These are phyloP conservation scores for Electrona antarctica DNA, from an alignment of 2,113 vertebrate species.

Conservation along the genomic window DNA sequence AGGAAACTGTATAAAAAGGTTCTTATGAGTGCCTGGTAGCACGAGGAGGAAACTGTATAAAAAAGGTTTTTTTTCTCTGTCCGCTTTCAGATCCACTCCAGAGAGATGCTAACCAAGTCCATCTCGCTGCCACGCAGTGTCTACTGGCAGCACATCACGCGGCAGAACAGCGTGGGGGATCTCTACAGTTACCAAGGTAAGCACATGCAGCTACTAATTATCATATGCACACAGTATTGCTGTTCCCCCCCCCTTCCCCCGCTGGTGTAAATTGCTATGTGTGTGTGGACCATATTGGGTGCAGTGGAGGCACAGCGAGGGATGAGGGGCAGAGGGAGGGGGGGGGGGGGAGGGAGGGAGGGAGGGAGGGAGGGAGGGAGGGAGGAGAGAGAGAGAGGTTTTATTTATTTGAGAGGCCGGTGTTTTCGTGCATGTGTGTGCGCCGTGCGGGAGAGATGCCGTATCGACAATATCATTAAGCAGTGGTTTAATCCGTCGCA, in stretches of 20 bases:
- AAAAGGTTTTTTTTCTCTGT: constrained; percentile 48
- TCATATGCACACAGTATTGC: constrained; percentile 2
- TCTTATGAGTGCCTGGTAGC: constrained; percentile 37
- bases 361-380: too few species aligned
- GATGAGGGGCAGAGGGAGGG: too few species aligned
- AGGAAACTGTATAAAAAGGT: neutral
- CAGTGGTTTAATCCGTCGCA: neutral
- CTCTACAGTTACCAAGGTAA: constrained; percentile 98
- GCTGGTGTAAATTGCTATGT: constrained; percentile 12
- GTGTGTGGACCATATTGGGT: neutral
- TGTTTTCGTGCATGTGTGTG: neutral
- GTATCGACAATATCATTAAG: neutral
- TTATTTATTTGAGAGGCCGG: too few species aligned
- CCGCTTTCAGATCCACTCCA: constrained; percentile 88
- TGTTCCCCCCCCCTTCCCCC: constrained; percentile 34
- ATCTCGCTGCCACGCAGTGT: constrained; percentile 96
- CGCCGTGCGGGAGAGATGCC: constrained; percentile 1
- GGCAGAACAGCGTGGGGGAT: constrained; percentile 95
- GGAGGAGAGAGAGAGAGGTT: neutral
- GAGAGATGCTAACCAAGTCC: constrained; percentile 91
- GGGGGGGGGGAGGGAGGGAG: neutral
- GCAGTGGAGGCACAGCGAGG: neutral
- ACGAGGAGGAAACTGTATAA: constrained; percentile 21
- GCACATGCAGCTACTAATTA: constrained; percentile 59
- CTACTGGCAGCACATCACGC: constrained; percentile 98